phyloP scores from a whole-genome alignment of 2,113 vertebrate species.

The Trogon surrucura region DNA sequence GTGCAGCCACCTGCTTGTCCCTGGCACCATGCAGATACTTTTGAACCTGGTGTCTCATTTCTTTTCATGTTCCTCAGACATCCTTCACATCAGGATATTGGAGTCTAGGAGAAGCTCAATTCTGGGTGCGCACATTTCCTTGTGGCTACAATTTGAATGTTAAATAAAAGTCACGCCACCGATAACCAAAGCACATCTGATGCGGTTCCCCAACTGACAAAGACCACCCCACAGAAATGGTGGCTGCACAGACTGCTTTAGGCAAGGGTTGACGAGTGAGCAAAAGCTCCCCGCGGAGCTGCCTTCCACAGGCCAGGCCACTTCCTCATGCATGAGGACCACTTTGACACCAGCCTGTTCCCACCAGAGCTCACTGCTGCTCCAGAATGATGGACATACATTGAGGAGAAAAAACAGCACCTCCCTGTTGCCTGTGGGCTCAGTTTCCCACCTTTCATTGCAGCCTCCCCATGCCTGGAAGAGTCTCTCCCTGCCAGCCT shows the following conservation, averaged over 20 bases:
- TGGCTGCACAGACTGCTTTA: neutral
- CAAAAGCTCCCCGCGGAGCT: neutral
- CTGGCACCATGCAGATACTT: neutral
- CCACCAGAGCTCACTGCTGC: neutral
- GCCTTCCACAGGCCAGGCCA: neutral
- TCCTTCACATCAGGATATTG: neutral
- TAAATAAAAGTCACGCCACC: neutral
- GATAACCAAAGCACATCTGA: neutral
- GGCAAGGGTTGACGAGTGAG: neutral
- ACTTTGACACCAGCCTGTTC: neutral
- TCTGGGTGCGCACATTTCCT: neutral
- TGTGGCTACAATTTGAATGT: neutral
- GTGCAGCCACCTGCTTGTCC: neutral
- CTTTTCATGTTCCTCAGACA: neutral
- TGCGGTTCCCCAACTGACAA: neutral
- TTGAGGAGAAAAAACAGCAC: neutral
- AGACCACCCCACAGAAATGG: neutral
- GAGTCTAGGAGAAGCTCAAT: neutral
- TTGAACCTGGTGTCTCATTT: neutral
- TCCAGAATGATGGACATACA: neutral
- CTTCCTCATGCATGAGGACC: neutral
- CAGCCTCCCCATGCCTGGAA: neutral
- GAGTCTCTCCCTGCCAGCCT: neutral
- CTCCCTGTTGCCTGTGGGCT: neutral
- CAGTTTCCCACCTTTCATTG: neutral